Base-by-base conservation (phyloP, 2,888 invertebrate genomes). In the Ariolimax columbianus region DNA sequence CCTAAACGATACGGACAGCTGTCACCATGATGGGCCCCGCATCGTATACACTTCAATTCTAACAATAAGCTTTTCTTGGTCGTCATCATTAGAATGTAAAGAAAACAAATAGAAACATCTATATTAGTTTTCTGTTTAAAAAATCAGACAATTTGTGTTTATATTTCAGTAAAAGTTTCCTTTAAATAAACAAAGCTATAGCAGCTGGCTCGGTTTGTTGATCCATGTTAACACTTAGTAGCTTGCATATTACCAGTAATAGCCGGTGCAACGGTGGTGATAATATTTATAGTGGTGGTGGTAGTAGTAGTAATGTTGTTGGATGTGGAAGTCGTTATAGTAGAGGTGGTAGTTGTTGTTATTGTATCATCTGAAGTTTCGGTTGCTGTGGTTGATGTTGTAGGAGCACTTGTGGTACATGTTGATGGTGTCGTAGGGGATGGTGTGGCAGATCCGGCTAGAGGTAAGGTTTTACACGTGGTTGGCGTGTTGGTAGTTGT, bases 381-480 rank as follows among this genome's bases (percentile, higher is more conserved):
- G 79, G 82, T 1, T 59, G 19, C 80, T 1, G 85, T 82, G 1
- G 66, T 51, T 59, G 82, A 19, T 36, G 73, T 70, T 36, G 78
- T 83, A 30, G 83, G 30, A n/a, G 59, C n/a, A 4, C 9, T 63
- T 63, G n/a, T 11, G n/a, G n/a, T 23, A 3, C 4, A 2, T n/a
- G 59, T 63, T 3, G 55, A 17, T 33, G 83, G 14, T 40, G n/a
- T 19, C 11, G 79, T 23, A 30, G 77, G 23, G 70, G 81, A 77
- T 1, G 77, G 40, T 47, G 55, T 75, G 66, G 83, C n/a, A 36
- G 85, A 78, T 26, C 81, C 82, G 33, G 80, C 6, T 30, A 47
- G 3, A 9, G 40, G 4, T n/a, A n/a, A n/a, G 2, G 70, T 2
- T 38, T 36, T 73, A 11, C 11, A n/a, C 17, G 68, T 0, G 0